phyloP scores from a whole-genome alignment of 1,140 invertebrate genomes.

The Musca vetustissima region DNA sequence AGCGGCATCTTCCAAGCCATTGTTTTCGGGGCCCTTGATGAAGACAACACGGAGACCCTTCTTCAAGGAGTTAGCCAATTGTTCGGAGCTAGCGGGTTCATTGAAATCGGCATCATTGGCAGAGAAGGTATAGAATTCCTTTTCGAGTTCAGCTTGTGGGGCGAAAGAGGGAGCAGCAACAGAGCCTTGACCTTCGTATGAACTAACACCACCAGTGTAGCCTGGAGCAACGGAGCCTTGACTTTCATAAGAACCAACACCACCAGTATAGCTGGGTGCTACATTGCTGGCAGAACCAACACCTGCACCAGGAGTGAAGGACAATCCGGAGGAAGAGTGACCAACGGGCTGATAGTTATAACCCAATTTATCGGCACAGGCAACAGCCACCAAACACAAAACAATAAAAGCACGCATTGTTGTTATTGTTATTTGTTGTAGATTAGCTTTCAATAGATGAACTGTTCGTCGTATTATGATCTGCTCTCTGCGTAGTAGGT shows the following conservation, averaged over 20 bases:
- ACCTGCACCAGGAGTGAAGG: no score
- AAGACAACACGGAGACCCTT: constrained; percentile 44
- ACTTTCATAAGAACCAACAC: constrained; percentile 15
- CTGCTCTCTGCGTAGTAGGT: no score
- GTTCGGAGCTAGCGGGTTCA: constrained; percentile 34
- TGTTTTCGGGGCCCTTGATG: constrained; percentile 48
- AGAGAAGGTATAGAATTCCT: constrained; percentile 25
- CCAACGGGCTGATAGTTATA: constrained; percentile 48
- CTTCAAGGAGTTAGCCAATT: constrained; percentile 34
- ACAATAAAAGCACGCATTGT: neutral
- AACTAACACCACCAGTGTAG: no score
- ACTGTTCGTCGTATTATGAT: no score
- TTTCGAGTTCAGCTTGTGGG: no score
- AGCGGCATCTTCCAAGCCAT: constrained; percentile 43
- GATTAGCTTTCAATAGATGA: no score
- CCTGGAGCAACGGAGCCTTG: no score
- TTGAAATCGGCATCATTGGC: constrained; percentile 40
- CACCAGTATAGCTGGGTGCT: neutral
- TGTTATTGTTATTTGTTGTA: no score
- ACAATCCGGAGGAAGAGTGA: constrained; percentile 39
- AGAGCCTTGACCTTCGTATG: no score
- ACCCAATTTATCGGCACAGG: constrained; percentile 42
- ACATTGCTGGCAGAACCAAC: neutral
- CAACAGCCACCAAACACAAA: no score
- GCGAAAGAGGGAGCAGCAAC: no score